A percentile compares a stretch with the other conserved stretches of the same genome.
phyloP scores from a whole-genome alignment of 2,113 vertebrate species.

The Laterallus jamaicensis region DNA sequence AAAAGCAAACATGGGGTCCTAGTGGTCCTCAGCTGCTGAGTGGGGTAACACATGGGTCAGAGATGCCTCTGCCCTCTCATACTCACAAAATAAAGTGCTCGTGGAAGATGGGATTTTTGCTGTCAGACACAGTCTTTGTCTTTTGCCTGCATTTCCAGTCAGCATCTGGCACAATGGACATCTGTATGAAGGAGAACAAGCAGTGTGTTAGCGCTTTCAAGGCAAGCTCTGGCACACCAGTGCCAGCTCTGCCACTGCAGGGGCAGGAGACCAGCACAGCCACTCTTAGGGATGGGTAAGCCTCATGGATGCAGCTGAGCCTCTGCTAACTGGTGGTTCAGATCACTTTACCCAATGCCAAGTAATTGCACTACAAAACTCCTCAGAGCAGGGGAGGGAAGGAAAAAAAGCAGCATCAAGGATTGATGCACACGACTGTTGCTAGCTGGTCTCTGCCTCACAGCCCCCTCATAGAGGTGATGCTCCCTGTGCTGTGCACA shows the following conservation, averaged over 20 bases:
- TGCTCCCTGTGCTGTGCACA: background rate
- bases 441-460: background rate
- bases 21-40: background rate
- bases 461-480: background rate
- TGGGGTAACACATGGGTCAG: background rate
- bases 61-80: background rate
- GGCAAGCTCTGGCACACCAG: background rate
- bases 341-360: background rate
- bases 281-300: background rate
- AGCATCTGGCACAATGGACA: conserved; percentile 73
- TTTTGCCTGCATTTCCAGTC: conserved; percentile 56
- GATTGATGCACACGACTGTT: background rate
- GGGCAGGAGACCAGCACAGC: background rate
- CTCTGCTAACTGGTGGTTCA: fast-evolving
- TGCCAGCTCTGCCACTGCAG: background rate
- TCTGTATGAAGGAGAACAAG: conserved; percentile 48
- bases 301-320: background rate
- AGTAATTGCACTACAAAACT: background rate
- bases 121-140: conserved; percentile 69
- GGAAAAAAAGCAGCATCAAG: background rate
- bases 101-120: conserved; percentile 72
- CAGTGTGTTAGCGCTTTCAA: background rate
- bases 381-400: background rate
- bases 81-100: conserved; percentile 81
- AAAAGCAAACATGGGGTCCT: background rate